A percentile compares a stretch with the other conserved stretches of the same genome.
These are phyloP conservation scores for Rhinophrynus dorsalis DNA, from an alignment of 2,797 vertebrate species.

Conservation along the genomic window DNA sequence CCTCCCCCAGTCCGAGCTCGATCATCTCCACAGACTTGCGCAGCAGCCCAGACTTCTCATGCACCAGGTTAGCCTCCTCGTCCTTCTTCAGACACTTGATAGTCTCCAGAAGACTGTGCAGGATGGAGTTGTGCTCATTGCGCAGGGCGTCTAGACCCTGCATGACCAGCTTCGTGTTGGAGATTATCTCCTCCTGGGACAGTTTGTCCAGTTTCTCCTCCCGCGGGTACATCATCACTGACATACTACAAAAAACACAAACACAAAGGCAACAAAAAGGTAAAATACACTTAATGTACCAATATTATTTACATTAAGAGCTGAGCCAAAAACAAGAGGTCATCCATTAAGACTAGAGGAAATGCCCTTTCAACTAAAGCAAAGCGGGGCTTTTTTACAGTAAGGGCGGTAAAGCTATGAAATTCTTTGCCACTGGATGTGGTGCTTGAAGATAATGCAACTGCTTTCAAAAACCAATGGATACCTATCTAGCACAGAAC, in stretches of 20 bases:
- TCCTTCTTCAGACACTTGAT: constrained; percentile 98
- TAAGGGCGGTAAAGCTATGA: too few species aligned
- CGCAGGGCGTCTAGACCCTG: constrained; percentile 95
- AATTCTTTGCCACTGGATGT: too few species aligned
- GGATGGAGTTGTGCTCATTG: constrained; percentile 96
- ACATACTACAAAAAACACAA: constrained; percentile 67
- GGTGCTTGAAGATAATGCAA: too few species aligned
- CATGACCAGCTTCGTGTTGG: constrained; percentile 94
- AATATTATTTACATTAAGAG: too few species aligned
- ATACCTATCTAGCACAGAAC: too few species aligned
- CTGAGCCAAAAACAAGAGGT: too few species aligned
- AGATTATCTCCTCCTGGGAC: constrained; percentile 98
- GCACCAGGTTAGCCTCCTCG: constrained; percentile 93
- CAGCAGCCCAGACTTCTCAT: constrained; percentile 93
- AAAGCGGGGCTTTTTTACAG: too few species aligned
- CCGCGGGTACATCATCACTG: constrained; percentile 87
- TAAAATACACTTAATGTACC: too few species aligned
- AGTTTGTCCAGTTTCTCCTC: constrained; percentile 94
- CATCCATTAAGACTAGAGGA: too few species aligned
- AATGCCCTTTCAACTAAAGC: too few species aligned
- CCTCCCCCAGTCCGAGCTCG: constrained; percentile 92
- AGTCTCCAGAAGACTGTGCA: constrained; percentile 94
- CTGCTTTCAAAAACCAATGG: too few species aligned
- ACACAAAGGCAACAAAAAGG: neutral
- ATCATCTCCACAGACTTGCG: constrained; percentile 97